Percentiles rank a stretch among this genome's conserved stretches.
phyloP scores from a whole-genome alignment of 1,140 invertebrate species.

The Hesperophylax magnus region DNA sequence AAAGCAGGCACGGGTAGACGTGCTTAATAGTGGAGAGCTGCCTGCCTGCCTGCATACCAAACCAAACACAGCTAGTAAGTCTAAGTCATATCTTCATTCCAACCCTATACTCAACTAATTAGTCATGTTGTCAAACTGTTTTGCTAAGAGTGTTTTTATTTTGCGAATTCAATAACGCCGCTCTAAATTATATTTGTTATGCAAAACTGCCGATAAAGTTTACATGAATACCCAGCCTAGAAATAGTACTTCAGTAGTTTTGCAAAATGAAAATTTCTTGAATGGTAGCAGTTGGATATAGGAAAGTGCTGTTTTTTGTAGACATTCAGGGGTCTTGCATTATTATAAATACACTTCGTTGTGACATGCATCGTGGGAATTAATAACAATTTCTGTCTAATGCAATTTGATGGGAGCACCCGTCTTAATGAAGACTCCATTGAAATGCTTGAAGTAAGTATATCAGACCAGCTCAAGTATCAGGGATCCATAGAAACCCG shows the following conservation, averaged over 20 bases:
- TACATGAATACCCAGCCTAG: not conserved
- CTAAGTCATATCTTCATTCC: no score
- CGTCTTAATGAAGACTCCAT: no score
- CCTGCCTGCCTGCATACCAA: no score
- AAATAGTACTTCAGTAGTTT: not conserved
- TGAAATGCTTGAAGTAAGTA: no score
- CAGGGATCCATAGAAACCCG: no score
- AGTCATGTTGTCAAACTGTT: not conserved
- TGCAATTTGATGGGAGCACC: no score
- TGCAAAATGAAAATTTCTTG: not conserved
- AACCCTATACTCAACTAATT: not conserved
- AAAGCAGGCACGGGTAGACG: not conserved
- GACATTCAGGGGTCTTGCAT: not conserved
- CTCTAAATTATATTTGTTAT: constrained; percentile 18
- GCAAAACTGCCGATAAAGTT: not conserved
- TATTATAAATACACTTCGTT: not conserved
- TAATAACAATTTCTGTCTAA: no score
- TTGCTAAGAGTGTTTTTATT: constrained; percentile 10
- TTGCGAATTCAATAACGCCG: not conserved
- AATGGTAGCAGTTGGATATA: not conserved
- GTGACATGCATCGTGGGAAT: no score
- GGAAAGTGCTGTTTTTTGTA: not conserved
- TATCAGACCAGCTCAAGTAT: no score
- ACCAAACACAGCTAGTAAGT: no score
- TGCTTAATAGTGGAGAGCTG: no score